These are phyloP conservation scores for Amphiprion clarkii DNA, from an alignment of 2,797 vertebrate genomes.

Conservation along the genomic window DNA sequence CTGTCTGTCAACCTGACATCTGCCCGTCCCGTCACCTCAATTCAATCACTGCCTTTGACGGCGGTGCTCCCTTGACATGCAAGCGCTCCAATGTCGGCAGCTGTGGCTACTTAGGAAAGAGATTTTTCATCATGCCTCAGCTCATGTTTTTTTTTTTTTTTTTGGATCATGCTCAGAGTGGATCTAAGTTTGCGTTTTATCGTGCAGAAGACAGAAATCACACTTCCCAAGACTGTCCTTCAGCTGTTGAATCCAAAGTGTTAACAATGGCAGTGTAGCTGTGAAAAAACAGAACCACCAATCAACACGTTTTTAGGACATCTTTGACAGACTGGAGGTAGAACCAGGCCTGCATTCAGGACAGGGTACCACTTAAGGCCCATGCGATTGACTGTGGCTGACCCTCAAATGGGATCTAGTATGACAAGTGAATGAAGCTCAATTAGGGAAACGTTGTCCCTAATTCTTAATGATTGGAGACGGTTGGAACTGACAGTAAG, in stretches of 20 bases:
- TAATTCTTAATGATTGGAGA: no score
- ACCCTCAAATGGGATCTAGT: no score
- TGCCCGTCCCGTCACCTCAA: conserved; percentile 51
- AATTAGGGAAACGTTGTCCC: no score
- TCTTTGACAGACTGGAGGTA: no score
- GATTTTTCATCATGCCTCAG: conserved; percentile 19
- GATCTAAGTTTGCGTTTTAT: not conserved
- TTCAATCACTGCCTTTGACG: conserved; percentile 27
- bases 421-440: no score
- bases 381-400: no score
- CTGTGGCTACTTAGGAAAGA: conserved; percentile 25
- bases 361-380: no score
- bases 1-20: conserved; percentile 58
- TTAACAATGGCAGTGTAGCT: not conserved
- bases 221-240: not conserved
- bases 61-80: conserved; percentile 34
- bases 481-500: no score
- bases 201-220: not conserved
- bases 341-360: no score
- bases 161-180: no score
- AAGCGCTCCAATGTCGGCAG: conserved; percentile 39
- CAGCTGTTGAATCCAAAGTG: not conserved
- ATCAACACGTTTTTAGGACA: no score
- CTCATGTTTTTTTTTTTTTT: conserved; percentile 1
- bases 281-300: no score